phyloP scores from a whole-genome alignment of 30 jellyfish, hydroid and myxozoan genomes.

The Aurelia aurita complex sp. Pacific region DNA sequence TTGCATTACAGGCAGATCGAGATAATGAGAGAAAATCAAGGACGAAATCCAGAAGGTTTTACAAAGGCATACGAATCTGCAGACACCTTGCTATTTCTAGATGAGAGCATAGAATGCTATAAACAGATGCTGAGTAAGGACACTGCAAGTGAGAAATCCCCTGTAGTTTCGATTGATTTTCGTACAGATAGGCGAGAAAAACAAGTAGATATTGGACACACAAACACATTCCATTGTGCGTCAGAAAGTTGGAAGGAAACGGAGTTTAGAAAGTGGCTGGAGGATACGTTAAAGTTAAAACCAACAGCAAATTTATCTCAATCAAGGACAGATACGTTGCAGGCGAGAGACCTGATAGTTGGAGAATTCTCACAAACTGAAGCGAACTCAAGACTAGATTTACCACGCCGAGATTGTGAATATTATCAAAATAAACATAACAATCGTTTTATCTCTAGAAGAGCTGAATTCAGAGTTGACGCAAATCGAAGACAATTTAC shows the following conservation, averaged over 20 bases:
- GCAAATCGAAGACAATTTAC: too few species aligned
- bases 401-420: too few species aligned
- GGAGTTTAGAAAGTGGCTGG: constrained; percentile 23
- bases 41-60: not conserved
- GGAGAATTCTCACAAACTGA: too few species aligned
- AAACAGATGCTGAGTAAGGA: constrained; percentile 34
- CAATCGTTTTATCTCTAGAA: too few species aligned
- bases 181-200: constrained; percentile 7
- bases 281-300: constrained; percentile 11
- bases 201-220: not conserved
- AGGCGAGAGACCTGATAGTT: too few species aligned
- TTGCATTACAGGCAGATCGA: constrained; percentile 20
- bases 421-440: too few species aligned
- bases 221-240: too few species aligned
- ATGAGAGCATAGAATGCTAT: constrained; percentile 17
- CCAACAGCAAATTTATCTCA: not conserved
- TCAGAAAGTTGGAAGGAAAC: not conserved
- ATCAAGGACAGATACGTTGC: not conserved
- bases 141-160: not conserved
- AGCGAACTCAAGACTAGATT: too few species aligned
- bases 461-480: too few species aligned
- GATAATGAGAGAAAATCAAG: constrained; percentile 11
- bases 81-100: constrained; percentile 44
- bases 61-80: constrained; percentile 33
- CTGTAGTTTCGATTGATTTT: not conserved